Conservation (phyloP, 1,140 invertebrate genomes). For the Chionoecetes opilio region DNA sequence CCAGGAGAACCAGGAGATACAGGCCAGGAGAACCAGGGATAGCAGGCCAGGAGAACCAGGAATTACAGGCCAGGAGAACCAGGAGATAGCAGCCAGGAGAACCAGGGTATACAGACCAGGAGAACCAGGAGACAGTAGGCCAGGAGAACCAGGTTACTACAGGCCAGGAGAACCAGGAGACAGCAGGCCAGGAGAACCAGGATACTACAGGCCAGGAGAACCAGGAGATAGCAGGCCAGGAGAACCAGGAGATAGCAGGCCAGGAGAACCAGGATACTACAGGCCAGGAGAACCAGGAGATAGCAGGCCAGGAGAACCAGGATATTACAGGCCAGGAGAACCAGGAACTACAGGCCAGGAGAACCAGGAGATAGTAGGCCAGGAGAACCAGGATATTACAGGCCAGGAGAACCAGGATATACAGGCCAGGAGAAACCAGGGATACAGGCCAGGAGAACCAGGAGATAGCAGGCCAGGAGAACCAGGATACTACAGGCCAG, state of each 20-base stretch:
- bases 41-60: slow-evolving; percentile 13
- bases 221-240: background rate
- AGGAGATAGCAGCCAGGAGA: slow-evolving; percentile 61
- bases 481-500: slow-evolving; percentile 38
- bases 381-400: background rate
- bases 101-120: slow-evolving; percentile 21
- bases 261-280: background rate
- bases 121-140: slow-evolving; percentile 31
- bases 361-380: background rate
- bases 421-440: slow-evolving; percentile 29
- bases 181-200: background rate
- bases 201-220: slow-evolving; percentile 38
- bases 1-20: slow-evolving; percentile 45
- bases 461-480: background rate
- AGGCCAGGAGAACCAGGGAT: slow-evolving; percentile 45
- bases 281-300: slow-evolving; percentile 42
- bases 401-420: slow-evolving; percentile 20
- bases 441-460: slow-evolving; percentile 35
- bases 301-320: slow-evolving; percentile 17
- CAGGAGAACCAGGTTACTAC: background rate
- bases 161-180: slow-evolving; percentile 42
- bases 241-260: background rate
- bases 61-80: background rate
- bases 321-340: background rate
- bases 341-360: background rate